Base-by-base conservation (phyloP, 2,113 vertebrate species). In the Terrapene triunguis region DNA sequence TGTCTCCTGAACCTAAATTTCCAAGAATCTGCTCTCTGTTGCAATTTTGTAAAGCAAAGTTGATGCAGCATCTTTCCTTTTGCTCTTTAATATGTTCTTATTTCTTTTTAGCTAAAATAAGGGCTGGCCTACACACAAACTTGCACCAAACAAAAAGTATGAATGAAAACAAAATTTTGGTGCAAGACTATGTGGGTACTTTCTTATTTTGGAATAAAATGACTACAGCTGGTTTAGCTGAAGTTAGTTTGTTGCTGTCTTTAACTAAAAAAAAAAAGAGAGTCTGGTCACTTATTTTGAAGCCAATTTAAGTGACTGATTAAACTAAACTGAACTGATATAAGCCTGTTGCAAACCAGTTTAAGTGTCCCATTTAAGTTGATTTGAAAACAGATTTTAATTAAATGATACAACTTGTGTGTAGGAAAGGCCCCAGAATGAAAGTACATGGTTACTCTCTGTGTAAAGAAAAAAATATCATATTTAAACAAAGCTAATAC, bases 311-410 rank as follows among this genome's bases (percentile, higher is more conserved):
- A 69, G 62, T 69, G 62, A n/a, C 62, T 62, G 59, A 62, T 32
- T 69, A 35, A n/a, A 69, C 55, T 57, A 57, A 57, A 57, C 17
- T 69, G 35, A 35, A 62, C 59, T n/a, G 62, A n/a, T n/a, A n/a
- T 35, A 69, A n/a, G 62, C 62, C 62, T 69, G 8, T 21, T 69
- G 62, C 62, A n/a, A 69, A 69, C 35, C 32, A n/a, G 32, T 69
- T 69, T 69, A 69, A 69, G 4, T n/a, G 35, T 4, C 17, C 62
- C 35, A 69, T n/a, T 84, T 17, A 78, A 95, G 44, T 78, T 87
- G 82, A 82, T 95, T 96, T 96, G 38, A 79, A 21, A 82, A 80
- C n/a, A 92, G 53, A 86, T 84, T 81, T 84, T 5, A 80, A 35
- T 57, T 51, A 82, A 44, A 93, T 0, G 0, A 79, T 93, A 48